These are phyloP conservation scores for Seriola dumerili DNA, from an alignment of 2,113 vertebrate species.

Conservation along the genomic window DNA sequence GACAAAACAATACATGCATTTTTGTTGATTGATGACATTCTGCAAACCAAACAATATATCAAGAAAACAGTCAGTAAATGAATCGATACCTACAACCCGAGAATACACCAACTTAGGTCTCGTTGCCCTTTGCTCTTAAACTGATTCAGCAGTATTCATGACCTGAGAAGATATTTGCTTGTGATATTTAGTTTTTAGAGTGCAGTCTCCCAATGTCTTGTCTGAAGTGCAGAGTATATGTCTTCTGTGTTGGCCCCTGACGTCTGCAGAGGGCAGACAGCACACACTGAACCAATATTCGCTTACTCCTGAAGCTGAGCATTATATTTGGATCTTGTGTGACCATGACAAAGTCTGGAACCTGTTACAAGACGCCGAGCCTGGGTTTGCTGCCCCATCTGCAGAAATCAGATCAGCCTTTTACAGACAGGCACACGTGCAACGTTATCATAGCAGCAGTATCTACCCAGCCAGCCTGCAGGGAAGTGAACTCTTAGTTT, in stretches of 20 bases:
- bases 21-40: background rate
- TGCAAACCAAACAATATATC: background rate
- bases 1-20: background rate
- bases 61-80: background rate
- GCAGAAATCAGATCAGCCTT: constrained; percentile 62
- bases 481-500: constrained; percentile 11
- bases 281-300: constrained; percentile 66
- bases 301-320: constrained; percentile 40
- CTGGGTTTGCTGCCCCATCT: constrained; percentile 43
- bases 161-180: background rate
- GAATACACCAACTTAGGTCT: background rate
- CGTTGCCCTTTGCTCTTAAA: background rate
- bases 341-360: constrained; percentile 71
- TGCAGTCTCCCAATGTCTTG: background rate
- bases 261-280: constrained; percentile 43
- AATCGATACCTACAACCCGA: background rate
- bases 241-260: constrained; percentile 27
- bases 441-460: constrained; percentile 24
- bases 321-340: constrained; percentile 60
- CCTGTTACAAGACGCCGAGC: constrained; percentile 45
- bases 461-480: constrained; percentile 9
- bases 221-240: background rate
- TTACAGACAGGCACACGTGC: constrained; percentile 36
- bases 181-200: background rate
- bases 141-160: constrained; percentile 23